Base-by-base conservation (phyloP, 2,113 vertebrate genomes). In the Oryzias curvinotus region DNA sequence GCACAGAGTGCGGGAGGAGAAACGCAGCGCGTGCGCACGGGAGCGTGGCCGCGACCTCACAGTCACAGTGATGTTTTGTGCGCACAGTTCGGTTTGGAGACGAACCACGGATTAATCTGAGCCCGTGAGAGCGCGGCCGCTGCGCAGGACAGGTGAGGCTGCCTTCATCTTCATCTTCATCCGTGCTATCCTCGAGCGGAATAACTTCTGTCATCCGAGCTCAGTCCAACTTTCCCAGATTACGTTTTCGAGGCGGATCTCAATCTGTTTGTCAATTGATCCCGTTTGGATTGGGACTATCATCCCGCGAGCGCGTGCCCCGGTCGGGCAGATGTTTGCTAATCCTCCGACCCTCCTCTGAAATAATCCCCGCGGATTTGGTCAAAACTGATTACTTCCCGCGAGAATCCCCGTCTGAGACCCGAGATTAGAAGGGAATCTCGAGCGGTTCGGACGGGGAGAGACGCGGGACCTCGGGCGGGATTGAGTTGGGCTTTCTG, bases 291-390 rank as follows among this genome's bases (percentile, higher is more conserved):
- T 36, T 69, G 75, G 62, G 75, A 80, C 72, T 74, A 71, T 77
- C 65, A 73, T 85, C 85, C 71, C 56, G 63, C 18, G 65, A 55
- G 44, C 19, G 59, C 30, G 59, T 14, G 61, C 56, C 45, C 46
- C 62, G 84, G 79, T 72, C 17, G 80, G 81, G 76, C 89, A 90
- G 90, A 91, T 92, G 88, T 91, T 88, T 52, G 52, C 46, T 91
- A 90, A 90, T 90, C 89, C 76, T 68, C 46, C 77, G 70, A 83
- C 79, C 83, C 83, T 77, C 77, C 79, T 77, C 56, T 28, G 36
- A 36, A 62, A 57, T 86, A 89, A 84, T 88, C 84, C 82, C 67
- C 36, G 57, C 41, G 66, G 83, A 80, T 83, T 87, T 71, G 56
- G 60, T 13, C 60, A 17, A n/a, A 52, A 52, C 46, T 77, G 71